Conservation (phyloP, 2,113 vertebrate species). For the Lynx canadensis region DNA sequence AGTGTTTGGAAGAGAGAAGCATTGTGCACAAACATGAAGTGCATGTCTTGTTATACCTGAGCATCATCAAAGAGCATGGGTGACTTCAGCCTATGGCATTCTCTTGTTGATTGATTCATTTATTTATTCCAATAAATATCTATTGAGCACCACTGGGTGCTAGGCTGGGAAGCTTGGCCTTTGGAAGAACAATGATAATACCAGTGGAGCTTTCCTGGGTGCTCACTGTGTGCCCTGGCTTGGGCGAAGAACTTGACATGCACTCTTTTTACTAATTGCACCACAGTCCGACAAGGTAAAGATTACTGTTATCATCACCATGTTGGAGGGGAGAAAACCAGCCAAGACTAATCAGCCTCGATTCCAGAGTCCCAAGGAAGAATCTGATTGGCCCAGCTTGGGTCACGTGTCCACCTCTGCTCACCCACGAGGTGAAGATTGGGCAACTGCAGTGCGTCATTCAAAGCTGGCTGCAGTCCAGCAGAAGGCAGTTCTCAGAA, state of each 20-base stretch:
- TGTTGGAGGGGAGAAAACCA: not conserved
- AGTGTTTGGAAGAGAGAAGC: not conserved
- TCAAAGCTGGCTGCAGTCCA: not conserved
- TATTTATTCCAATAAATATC: not conserved
- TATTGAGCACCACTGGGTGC: not conserved
- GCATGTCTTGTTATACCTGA: not conserved
- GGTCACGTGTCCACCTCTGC: not conserved
- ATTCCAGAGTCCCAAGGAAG: not conserved
- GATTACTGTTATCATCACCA: not conserved
- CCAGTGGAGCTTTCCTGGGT: not conserved
- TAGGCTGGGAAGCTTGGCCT: not conserved
- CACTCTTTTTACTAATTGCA: not conserved
- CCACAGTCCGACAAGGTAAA: not conserved
- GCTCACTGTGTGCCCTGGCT: too few species aligned
- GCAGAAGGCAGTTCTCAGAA: not conserved
- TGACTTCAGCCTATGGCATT: not conserved
- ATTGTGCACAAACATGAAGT: not conserved
- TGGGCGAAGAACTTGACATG: not conserved
- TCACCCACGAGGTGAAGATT: not conserved
- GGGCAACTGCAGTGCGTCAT: accelerated
- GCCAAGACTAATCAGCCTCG: not conserved
- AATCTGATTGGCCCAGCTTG: not conserved
- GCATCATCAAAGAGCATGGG: not conserved
- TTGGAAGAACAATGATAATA: not conserved
- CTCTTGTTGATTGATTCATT: not conserved